Conservation (phyloP, 2,113 vertebrate genomes). For the Vimba vimba region DNA sequence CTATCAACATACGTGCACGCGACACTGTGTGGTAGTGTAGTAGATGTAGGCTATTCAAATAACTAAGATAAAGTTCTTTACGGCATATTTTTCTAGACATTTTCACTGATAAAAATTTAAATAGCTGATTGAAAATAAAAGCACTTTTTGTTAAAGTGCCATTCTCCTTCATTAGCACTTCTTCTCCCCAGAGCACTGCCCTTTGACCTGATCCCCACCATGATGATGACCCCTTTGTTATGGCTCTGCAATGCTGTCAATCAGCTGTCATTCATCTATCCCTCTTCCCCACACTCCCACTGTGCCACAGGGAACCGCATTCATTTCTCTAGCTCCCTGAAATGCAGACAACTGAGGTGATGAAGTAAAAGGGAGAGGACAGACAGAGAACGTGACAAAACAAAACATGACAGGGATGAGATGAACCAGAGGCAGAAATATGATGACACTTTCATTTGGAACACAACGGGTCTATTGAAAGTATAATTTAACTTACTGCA, state of each 20-base stretch:
- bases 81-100: neutral
- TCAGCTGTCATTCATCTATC: conserved; percentile 65
- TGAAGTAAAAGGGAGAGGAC: conserved; percentile 38
- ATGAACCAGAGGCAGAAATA: conserved; percentile 10
- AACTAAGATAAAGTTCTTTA: neutral
- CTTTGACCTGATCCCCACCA: conserved; percentile 67
- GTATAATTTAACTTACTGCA: too few species aligned
- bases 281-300: conserved; percentile 24
- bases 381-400: conserved; percentile 42
- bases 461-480: neutral
- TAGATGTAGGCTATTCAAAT: neutral
- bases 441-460: conserved; percentile 3
- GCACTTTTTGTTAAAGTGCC: neutral
- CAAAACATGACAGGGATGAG: conserved; percentile 7
- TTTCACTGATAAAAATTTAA: neutral
- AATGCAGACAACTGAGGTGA: conserved; percentile 58
- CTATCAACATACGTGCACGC: neutral
- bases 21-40: neutral
- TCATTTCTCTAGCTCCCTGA: conserved; percentile 58
- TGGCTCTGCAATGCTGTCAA: conserved; percentile 65
- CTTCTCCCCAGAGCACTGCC: conserved; percentile 64
- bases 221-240: conserved; percentile 54
- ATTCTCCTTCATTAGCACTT: conserved; percentile 62
- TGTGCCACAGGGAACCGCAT: neutral
- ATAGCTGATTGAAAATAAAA: neutral